phyloP scores from a whole-genome alignment of 1,140 invertebrate genomes.

The Agrypnia vestita region DNA sequence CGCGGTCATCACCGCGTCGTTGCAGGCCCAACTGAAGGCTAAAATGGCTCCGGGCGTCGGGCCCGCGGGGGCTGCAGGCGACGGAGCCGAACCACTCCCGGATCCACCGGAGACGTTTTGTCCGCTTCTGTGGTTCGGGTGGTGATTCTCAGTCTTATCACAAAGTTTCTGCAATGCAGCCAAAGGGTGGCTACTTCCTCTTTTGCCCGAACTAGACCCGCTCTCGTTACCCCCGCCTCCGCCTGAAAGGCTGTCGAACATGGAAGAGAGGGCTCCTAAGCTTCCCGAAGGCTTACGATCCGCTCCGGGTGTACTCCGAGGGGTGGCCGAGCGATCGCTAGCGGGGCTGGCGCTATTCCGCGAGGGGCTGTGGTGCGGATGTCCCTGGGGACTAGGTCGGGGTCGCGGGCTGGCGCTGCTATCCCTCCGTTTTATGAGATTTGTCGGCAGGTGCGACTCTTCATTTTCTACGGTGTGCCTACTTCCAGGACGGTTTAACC shows the following conservation, averaged over 20 bases:
- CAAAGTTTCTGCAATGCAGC: slow-evolving; percentile 95
- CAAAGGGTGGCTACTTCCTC: slow-evolving; percentile 87
- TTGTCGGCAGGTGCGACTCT: slow-evolving; percentile 55
- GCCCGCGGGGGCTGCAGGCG: slow-evolving; percentile 68
- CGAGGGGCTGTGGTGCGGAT: slow-evolving; percentile 75
- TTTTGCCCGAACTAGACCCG: slow-evolving; percentile 74
- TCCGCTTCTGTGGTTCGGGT: slow-evolving; percentile 66
- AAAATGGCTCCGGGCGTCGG: slow-evolving; percentile 86
- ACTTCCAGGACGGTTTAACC: slow-evolving; percentile 70
- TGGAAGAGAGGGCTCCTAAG: slow-evolving; percentile 89
- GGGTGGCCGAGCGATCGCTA: slow-evolving; percentile 83
- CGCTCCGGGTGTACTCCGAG: slow-evolving; percentile 78
- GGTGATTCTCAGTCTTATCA: slow-evolving; percentile 91
- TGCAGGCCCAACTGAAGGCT: slow-evolving; percentile 95
- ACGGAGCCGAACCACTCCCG: slow-evolving; percentile 65
- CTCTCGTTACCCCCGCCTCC: slow-evolving; percentile 67
- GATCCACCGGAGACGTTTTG: slow-evolving; percentile 63
- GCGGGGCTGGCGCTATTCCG: slow-evolving; percentile 80
- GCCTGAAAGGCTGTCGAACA: slow-evolving; percentile 88
- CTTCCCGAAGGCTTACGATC: slow-evolving; percentile 81
- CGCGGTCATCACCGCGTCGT: slow-evolving; percentile 89
- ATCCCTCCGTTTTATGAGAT: slow-evolving; percentile 59
- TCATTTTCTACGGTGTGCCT: slow-evolving; percentile 71
- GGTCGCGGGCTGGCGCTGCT: slow-evolving; percentile 71
- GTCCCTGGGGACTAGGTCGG: slow-evolving; percentile 75